Conservation (phyloP, 2,888 invertebrate species). For the Salpingus planirostris region DNA sequence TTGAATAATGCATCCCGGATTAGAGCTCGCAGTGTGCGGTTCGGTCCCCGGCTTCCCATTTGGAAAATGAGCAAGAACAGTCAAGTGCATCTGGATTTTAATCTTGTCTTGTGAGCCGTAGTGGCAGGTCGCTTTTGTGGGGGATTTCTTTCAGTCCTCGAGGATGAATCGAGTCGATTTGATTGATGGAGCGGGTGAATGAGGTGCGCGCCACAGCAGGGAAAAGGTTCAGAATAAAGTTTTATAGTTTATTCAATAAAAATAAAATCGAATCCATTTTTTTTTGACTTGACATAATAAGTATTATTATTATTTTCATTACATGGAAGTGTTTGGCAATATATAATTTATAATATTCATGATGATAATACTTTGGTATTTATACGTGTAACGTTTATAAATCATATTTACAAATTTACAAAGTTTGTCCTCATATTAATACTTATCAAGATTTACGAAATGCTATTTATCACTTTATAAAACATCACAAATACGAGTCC, state of each 20-base stretch:
- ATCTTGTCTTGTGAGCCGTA: too few species aligned
- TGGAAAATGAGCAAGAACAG: too few species aligned
- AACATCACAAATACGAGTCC: constrained; percentile 14
- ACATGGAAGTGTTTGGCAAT: constrained; percentile 26
- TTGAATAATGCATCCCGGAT: too few species aligned
- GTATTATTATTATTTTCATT: constrained; percentile 13
- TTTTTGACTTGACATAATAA: not conserved
- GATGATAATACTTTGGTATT: constrained; percentile 7
- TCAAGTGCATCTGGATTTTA: too few species aligned
- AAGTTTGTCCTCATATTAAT: constrained; percentile 8
- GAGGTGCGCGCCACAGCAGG: too few species aligned
- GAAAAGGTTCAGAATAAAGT: not conserved
- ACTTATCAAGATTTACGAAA: constrained; percentile 8
- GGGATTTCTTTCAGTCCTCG: too few species aligned
- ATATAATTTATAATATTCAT: constrained; percentile 4
- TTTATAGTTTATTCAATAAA: constrained; percentile 20
- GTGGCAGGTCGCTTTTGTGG: too few species aligned
- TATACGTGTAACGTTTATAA: constrained; percentile 11
- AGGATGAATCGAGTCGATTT: too few species aligned
- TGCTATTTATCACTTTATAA: constrained; percentile 18
- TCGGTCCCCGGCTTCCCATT: too few species aligned
- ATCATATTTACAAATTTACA: constrained; percentile 29
- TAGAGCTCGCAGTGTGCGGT: too few species aligned
- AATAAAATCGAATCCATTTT: constrained; percentile 21
- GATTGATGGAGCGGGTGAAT: too few species aligned